These are phyloP conservation scores for Halichoerus grypus DNA, from an alignment of 2,113 vertebrate species.

Conservation along the genomic window DNA sequence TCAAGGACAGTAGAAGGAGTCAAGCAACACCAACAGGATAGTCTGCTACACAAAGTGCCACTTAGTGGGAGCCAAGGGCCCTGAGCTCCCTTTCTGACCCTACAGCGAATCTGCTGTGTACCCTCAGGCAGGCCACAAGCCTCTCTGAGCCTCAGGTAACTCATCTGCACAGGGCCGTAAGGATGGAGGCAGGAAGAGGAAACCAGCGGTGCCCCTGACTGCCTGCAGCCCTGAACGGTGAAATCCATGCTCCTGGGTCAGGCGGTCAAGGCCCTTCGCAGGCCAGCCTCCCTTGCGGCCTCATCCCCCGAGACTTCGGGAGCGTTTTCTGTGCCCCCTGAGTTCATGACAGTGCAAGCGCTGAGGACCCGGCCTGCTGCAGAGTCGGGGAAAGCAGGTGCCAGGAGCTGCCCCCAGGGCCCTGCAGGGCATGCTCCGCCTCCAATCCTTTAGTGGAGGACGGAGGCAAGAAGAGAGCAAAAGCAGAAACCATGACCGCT, in stretches of 20 bases:
- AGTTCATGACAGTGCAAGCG: background rate
- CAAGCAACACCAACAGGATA: background rate
- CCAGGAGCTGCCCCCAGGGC: background rate
- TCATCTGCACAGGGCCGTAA: background rate
- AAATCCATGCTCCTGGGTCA: background rate
- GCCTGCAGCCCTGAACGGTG: background rate
- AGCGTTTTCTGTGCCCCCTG: background rate
- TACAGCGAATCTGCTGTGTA: background rate
- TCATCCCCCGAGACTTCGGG: accelerated
- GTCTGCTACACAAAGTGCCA: background rate
- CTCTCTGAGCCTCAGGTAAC: background rate
- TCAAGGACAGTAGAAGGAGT: background rate
- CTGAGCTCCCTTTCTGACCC: background rate
- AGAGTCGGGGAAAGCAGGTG: background rate
- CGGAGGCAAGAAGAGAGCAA: background rate
- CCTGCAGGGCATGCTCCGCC: background rate
- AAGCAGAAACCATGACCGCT: background rate
- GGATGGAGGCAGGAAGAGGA: background rate
- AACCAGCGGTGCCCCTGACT: background rate
- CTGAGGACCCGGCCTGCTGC: background rate
- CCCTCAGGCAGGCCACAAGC: background rate
- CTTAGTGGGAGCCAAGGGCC: background rate
- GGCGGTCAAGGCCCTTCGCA: background rate
- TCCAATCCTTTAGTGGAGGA: background rate
- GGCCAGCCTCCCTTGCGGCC: background rate